phyloP scores from a whole-genome alignment of 1,140 invertebrate genomes.

The Rhizoglyphus robini region DNA sequence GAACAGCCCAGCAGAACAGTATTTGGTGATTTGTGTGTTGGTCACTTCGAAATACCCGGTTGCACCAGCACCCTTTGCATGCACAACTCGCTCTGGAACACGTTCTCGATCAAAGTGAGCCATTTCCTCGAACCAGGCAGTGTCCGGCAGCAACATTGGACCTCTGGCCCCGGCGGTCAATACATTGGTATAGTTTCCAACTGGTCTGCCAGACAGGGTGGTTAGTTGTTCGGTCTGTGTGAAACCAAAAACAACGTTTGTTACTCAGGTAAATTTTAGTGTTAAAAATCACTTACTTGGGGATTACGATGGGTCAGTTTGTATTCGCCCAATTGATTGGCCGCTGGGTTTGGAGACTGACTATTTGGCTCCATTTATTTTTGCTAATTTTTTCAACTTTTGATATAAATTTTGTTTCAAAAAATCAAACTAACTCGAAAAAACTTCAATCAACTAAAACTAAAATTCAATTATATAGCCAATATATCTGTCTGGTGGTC shows the following conservation, averaged over 20 bases:
- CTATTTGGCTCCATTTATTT: no score
- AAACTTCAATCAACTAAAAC: no score
- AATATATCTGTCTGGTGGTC: no score
- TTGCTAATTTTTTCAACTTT: no score
- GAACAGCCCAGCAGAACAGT: slow-evolving; percentile 69
- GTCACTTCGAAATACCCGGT: slow-evolving; percentile 83
- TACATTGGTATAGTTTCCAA: slow-evolving; percentile 59
- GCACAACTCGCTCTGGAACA: slow-evolving; percentile 92
- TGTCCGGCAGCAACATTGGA: slow-evolving; percentile 72
- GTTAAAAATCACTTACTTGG: slow-evolving; percentile 40
- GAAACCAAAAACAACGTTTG: background rate
- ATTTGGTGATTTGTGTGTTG: slow-evolving; percentile 57
- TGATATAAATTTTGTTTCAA: no score
- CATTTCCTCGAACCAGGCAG: slow-evolving; percentile 69
- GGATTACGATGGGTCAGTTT: no score
- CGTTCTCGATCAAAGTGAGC: slow-evolving; percentile 77
- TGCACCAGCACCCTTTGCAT: slow-evolving; percentile 90
- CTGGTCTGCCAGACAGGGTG: slow-evolving; percentile 58
- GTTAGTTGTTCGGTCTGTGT: slow-evolving; percentile 36
- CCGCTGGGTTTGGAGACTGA: slow-evolving; percentile 50
- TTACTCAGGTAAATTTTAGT: background rate
- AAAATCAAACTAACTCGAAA: no score
- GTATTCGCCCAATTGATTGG: slow-evolving; percentile 52
- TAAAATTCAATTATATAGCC: no score
- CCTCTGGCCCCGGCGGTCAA: slow-evolving; percentile 74